Conservation (phyloP, 2,797 vertebrate genomes). For the Chloroceryle inda region DNA sequence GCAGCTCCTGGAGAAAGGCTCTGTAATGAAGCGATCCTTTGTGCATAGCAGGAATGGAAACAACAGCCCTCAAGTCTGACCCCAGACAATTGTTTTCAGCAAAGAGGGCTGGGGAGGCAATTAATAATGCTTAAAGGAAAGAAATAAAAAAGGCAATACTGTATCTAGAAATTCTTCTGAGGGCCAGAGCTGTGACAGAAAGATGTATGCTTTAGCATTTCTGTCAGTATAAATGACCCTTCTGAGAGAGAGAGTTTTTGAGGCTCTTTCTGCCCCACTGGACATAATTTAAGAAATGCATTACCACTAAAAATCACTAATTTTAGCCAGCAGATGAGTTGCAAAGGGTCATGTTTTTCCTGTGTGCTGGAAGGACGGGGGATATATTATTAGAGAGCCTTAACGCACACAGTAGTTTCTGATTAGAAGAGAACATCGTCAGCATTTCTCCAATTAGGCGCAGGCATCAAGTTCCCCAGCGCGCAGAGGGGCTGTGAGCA, state of each 20-base stretch:
- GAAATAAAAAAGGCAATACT: conserved; percentile 44
- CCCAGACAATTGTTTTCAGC: conserved; percentile 65
- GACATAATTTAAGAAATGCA: conserved; percentile 60
- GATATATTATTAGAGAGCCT: conserved; percentile 25
- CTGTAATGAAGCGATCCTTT: conserved; percentile 18
- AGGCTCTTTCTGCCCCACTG: conserved; percentile 65
- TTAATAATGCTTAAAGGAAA: conserved; percentile 72
- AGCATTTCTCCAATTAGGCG: conserved; percentile 9
- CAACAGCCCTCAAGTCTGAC: conserved; percentile 64
- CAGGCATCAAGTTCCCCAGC: neutral
- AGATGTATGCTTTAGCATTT: conserved; percentile 52
- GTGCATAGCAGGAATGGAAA: conserved; percentile 47
- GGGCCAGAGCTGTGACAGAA: conserved; percentile 59
- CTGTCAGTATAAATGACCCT: conserved; percentile 68
- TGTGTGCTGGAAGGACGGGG: neutral
- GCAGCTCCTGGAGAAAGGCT: neutral
- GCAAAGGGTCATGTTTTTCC: conserved; percentile 44
- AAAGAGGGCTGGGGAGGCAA: conserved; percentile 56
- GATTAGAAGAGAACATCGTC: conserved; percentile 30
- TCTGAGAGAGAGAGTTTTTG: conserved; percentile 51
- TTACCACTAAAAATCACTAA: conserved; percentile 32
- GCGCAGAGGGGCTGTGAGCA: neutral
- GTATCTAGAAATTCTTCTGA: conserved; percentile 67
- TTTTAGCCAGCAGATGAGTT: conserved; percentile 51
- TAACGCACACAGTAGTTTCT: conserved; percentile 18